A percentile compares a stretch with the other conserved stretches of the same genome.
Evolutionary conservation across 2,797 vertebrate species (phyloP).

Genomic region (Neopelma chrysocephalum): DNA sequence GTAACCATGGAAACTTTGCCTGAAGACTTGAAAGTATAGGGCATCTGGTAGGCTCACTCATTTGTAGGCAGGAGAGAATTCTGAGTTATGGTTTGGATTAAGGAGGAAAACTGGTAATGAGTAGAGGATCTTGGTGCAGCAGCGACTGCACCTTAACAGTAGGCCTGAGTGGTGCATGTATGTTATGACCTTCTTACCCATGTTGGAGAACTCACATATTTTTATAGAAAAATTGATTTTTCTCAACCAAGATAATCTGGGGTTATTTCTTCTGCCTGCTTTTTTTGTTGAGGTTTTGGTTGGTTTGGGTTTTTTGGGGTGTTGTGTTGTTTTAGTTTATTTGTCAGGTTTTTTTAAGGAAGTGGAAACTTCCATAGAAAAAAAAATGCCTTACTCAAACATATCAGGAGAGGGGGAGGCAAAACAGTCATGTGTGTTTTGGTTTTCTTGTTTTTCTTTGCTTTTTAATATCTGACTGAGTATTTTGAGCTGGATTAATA

Average conservation of each 20-base stretch:
- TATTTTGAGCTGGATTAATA: background rate
- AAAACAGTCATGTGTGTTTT: background rate
- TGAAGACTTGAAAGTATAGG: background rate
- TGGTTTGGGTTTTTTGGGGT: fast-evolving
- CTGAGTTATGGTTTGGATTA: background rate
- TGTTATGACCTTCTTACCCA: background rate
- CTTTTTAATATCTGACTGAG: background rate
- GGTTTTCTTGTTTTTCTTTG: background rate
- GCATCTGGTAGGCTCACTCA: background rate
- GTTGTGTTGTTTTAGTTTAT: background rate
- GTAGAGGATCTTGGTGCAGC: background rate
- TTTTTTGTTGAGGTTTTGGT: background rate
- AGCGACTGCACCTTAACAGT: background rate
- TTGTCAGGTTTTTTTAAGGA: background rate
- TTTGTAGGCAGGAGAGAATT: background rate
- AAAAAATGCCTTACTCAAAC: background rate
- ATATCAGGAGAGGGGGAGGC: fast-evolving
- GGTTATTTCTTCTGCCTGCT: background rate
- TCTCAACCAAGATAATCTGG: background rate
- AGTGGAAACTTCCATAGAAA: background rate
- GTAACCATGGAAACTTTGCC: background rate
- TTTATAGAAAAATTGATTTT: background rate
- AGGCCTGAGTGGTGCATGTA: background rate
- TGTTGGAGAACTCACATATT: background rate
- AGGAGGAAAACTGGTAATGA: background rate